Evolutionary conservation across 2,888 invertebrate genomes (phyloP).

Genomic region (Julus scanicus): DNA sequence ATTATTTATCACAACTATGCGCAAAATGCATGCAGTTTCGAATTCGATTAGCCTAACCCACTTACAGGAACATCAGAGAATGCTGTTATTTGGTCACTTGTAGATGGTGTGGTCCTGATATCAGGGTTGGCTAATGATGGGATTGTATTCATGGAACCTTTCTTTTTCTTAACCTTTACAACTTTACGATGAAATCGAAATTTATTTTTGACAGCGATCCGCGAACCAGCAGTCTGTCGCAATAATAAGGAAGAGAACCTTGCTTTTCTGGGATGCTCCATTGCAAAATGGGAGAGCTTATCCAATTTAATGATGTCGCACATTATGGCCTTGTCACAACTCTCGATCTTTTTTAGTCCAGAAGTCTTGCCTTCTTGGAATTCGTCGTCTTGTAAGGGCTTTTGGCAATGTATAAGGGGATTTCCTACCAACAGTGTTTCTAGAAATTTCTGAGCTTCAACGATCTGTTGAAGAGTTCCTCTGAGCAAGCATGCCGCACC

Average conservation of each 20-base stretch:
- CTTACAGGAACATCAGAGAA: background rate
- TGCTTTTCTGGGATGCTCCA: constrained; percentile 54
- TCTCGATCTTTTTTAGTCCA: background rate
- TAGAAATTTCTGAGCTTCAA: constrained; percentile 46
- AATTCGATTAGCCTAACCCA: background rate
- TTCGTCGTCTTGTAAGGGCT: background rate
- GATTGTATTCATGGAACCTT: background rate
- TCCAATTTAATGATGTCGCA: constrained; percentile 58
- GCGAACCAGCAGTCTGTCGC: constrained; percentile 27
- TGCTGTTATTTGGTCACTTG: background rate
- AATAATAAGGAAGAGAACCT: constrained; percentile 53
- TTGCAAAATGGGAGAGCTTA: constrained; percentile 53
- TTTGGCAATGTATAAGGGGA: background rate
- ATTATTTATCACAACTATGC: background rate
- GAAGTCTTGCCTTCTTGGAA: background rate
- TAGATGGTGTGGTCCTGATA: background rate
- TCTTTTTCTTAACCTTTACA: constrained; percentile 46
- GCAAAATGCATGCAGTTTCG: background rate
- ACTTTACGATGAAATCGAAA: constrained; percentile 24
- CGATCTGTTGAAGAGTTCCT: constrained; percentile 51
- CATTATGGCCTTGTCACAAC: constrained; percentile 55
- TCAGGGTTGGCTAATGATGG: background rate
- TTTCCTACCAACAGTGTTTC: background rate
- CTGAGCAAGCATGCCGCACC: background rate
- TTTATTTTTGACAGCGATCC: constrained; percentile 43